Percentiles rank a stretch among this genome's conserved stretches.
Evolutionary conservation across 1,140 invertebrate genomes (phyloP).

Genomic region (Proctacanthus coquilletti): DNA sequence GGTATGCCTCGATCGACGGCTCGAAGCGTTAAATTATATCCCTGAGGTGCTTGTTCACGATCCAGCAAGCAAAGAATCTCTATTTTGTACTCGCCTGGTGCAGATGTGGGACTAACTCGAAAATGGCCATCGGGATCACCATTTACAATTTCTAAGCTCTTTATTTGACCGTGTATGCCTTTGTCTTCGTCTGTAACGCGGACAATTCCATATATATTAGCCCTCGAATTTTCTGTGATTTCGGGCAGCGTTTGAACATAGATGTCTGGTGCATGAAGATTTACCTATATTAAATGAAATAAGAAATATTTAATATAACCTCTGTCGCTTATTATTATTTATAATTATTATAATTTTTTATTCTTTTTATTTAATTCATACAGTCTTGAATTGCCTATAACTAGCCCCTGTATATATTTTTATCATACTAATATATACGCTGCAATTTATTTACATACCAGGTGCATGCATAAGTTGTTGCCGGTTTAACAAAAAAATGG

Average conservation of each 20-base stretch:
- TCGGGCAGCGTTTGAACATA: conserved; percentile 60
- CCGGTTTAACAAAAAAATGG: no score
- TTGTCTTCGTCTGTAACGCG: conserved; percentile 66
- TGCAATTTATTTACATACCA: no score
- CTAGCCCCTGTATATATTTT: background rate
- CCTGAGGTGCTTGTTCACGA: conserved; percentile 53
- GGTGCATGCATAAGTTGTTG: no score
- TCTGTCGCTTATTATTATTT: no score
- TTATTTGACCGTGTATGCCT: conserved; percentile 70
- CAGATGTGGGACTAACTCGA: conserved; percentile 44
- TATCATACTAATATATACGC: no score
- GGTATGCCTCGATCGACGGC: conserved; percentile 74
- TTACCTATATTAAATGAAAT: conserved; percentile 43
- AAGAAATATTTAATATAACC: background rate
- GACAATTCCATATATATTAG: conserved; percentile 81
- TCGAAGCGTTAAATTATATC: conserved; percentile 73
- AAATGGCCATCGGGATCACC: conserved; percentile 81
- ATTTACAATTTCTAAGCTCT: conserved; percentile 68
- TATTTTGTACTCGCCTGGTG: conserved; percentile 55
- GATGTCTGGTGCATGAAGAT: conserved; percentile 73
- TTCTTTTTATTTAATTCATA: background rate
- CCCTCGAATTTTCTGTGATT: conserved; percentile 68
- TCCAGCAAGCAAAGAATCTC: conserved; percentile 62
- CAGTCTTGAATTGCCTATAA: background rate
- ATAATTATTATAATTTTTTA: no score